Conservation (phyloP, 1,140 invertebrate genomes). For the Pemphigus obesinymphae region DNA sequence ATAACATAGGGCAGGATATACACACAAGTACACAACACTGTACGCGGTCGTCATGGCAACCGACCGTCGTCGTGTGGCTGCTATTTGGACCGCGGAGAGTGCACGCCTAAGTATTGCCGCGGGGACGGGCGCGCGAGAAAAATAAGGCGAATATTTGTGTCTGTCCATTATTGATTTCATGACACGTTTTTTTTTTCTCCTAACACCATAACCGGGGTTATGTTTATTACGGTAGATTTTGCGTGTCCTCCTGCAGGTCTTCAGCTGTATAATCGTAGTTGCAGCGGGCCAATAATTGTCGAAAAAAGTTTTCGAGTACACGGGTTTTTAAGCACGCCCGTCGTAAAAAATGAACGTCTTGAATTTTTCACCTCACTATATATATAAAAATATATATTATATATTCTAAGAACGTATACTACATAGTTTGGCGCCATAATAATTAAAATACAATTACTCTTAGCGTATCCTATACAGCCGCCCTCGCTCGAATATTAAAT, state of each 20-base stretch:
- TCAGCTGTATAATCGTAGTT: no score
- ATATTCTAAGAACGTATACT: no score
- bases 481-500: no score
- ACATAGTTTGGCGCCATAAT: no score
- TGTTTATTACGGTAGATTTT: background rate
- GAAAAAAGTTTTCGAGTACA: background rate
- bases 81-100: background rate
- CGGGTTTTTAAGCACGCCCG: no score
- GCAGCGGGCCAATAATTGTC: no score
- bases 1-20: background rate
- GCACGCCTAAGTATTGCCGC: background rate
- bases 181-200: background rate
- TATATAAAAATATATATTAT: no score
- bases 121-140: background rate
- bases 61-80: background rate
- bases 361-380: no score
- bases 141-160: constrained; percentile 23
- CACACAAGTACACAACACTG: background rate
- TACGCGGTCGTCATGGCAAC: constrained; percentile 1
- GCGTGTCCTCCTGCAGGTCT: no score
- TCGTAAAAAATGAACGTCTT: no score
- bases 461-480: no score
- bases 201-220: background rate
- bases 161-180: constrained; percentile 28
- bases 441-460: no score